These are phyloP conservation scores for Aspidapion aeneum DNA, from an alignment of 2,888 invertebrate species.

Conservation along the genomic window DNA sequence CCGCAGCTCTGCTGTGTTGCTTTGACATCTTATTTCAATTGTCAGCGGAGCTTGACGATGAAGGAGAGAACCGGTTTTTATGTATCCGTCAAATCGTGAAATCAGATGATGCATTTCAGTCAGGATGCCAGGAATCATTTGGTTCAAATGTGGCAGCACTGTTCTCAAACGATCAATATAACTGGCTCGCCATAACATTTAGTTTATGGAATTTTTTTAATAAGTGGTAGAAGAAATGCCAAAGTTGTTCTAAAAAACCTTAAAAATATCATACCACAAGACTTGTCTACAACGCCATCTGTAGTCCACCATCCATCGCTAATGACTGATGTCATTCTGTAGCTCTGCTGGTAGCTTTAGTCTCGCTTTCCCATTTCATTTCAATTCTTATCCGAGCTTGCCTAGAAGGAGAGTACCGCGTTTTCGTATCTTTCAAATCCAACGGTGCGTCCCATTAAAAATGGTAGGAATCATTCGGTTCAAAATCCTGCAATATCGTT, in stretches of 20 bases:
- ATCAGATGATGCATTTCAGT: no score
- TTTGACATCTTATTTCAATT: conserved; percentile 48
- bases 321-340: conserved; percentile 19
- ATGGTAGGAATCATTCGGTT: no score
- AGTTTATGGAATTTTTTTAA: no score
- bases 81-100: conserved; percentile 45
- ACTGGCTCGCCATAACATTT: neutral
- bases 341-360: conserved; percentile 54
- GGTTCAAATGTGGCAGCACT: neutral
- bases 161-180: neutral
- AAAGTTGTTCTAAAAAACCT: no score
- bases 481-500: no score
- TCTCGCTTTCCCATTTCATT: conserved; percentile 47
- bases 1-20: conserved; percentile 46
- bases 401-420: conserved; percentile 66
- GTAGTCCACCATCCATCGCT: conserved; percentile 1
- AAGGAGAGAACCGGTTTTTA: conserved; percentile 57
- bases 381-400: conserved; percentile 69
- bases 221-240: no score
- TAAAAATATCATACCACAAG: no score
- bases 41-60: conserved; percentile 69
- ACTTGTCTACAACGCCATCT: conserved; percentile 16
- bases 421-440: no score
- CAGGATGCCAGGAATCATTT: no score
- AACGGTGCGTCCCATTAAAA: no score